These are phyloP conservation scores for Apocrypta bakeri DNA, from an alignment of 1,140 invertebrate genomes.

Conservation along the genomic window DNA sequence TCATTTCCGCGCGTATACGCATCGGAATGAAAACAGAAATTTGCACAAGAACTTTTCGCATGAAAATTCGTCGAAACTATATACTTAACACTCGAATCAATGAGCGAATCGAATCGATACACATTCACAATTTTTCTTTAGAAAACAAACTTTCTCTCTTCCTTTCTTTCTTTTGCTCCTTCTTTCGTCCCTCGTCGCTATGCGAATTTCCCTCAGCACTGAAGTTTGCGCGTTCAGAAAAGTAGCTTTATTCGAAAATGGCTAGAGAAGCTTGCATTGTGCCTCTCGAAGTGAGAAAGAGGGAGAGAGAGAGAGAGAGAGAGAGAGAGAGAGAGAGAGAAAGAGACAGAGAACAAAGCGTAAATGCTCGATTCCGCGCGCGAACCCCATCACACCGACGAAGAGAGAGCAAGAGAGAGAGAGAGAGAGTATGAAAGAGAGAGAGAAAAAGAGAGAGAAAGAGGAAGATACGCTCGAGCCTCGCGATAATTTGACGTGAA, in stretches of 20 bases:
- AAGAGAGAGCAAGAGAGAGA: neutral
- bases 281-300: too few relatives aligned
- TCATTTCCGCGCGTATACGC: too few relatives aligned
- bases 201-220: too few relatives aligned
- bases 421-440: too few relatives aligned
- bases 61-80: neutral
- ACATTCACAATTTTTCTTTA: neutral
- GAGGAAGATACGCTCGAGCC: neutral
- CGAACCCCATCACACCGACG: neutral
- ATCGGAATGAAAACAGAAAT: too few relatives aligned
- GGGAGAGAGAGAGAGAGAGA: neutral
- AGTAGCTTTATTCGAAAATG: neutral
- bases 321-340: neutral
- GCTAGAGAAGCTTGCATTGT: too few relatives aligned
- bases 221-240: neutral
- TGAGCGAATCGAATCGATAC: too few relatives aligned
- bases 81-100: neutral
- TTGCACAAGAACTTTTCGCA: neutral
- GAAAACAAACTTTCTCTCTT: neutral
- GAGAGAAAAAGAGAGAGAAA: too few relatives aligned
- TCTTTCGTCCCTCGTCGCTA: too few relatives aligned
- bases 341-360: neutral
- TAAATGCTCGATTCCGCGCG: neutral
- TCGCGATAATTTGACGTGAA: constrained; percentile 61
- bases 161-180: neutral